phyloP scores from a whole-genome alignment of 2,113 vertebrate genomes.

The Stictonetta naevosa region DNA sequence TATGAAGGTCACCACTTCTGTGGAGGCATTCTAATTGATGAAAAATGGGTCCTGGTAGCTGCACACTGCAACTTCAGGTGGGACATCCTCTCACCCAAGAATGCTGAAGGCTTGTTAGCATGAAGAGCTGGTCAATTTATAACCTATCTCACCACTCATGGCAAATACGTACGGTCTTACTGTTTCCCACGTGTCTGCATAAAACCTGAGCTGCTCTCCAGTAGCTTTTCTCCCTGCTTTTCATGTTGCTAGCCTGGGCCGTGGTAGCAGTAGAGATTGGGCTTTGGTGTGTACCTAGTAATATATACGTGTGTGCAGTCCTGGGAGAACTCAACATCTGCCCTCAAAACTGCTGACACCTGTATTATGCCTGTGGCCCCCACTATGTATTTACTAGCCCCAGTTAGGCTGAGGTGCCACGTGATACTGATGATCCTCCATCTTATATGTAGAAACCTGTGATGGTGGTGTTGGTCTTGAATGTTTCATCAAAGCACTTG shows the following conservation, averaged over 20 bases:
- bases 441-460: background rate
- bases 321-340: background rate
- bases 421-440: background rate
- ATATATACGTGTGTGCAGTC: background rate
- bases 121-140: background rate
- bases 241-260: background rate
- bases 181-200: background rate
- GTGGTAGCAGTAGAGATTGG: background rate
- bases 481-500: background rate
- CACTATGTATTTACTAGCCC: background rate
- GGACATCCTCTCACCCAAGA: background rate
- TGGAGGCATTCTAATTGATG: background rate
- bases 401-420: background rate
- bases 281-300: background rate
- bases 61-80: background rate
- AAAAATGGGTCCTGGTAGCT: background rate
- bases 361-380: background rate
- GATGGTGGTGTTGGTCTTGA: background rate
- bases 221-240: background rate
- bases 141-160: background rate
- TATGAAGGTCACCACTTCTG: background rate
- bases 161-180: background rate
- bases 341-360: background rate
- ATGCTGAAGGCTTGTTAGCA: background rate
- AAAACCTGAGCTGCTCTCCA: background rate